These are phyloP conservation scores for Lepisosteus oculatus DNA, from an alignment of 2,113 vertebrate species.

Conservation along the genomic window DNA sequence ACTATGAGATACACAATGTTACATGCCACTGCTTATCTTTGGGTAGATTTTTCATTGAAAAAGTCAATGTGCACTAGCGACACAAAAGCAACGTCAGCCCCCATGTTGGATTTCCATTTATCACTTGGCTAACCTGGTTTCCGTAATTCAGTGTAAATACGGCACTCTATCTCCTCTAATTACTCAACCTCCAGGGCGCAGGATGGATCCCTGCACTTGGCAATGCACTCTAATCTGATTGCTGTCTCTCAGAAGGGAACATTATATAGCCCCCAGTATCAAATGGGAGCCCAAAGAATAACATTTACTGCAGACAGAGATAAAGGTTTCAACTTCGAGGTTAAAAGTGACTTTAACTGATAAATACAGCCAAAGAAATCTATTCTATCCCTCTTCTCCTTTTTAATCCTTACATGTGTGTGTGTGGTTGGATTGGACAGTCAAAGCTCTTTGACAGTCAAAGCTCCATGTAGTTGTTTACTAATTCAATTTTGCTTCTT, in stretches of 20 bases:
- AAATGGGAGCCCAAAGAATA: conserved; percentile 48
- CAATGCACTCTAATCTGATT: conserved; percentile 55
- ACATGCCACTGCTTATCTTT: no score
- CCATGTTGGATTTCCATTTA: conserved; percentile 10
- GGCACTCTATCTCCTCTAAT: conserved; percentile 33
- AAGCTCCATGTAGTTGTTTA: conserved; percentile 35
- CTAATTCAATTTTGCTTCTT: no score
- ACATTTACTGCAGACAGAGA: conserved; percentile 63
- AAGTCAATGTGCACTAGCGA: background rate
- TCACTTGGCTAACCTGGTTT: conserved; percentile 31
- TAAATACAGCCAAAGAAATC: conserved; percentile 63
- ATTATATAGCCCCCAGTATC: conserved; percentile 41
- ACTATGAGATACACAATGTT: no score
- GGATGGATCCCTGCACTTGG: conserved; percentile 50
- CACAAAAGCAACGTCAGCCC: conserved; percentile 4
- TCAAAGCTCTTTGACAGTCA: conserved; percentile 51
- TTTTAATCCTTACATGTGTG: conserved; percentile 56
- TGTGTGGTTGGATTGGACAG: conserved; percentile 58
- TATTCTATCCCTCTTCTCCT: conserved; percentile 34
- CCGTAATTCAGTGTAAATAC: conserved; percentile 30
- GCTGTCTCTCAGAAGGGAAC: conserved; percentile 54
- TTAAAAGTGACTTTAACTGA: conserved; percentile 63
- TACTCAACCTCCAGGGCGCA: conserved; percentile 27
- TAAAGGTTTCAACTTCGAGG: conserved; percentile 71
- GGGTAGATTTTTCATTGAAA: no score